These are phyloP conservation scores for Danio albolineatus DNA, from an alignment of 2,797 vertebrate species.

Conservation along the genomic window DNA sequence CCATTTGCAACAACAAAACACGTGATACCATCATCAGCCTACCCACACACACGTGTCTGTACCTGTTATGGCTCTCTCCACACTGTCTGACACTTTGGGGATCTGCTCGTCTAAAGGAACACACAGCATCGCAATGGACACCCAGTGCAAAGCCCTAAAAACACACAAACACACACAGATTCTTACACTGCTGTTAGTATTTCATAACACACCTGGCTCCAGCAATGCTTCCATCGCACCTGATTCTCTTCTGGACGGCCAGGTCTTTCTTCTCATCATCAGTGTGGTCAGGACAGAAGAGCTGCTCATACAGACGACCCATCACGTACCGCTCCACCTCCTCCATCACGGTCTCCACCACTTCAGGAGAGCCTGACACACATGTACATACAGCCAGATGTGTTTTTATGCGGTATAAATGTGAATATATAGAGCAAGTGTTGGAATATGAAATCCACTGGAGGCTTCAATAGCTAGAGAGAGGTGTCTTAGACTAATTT, in stretches of 20 bases:
- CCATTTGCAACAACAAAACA: no score
- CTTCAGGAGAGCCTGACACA: slow-evolving; percentile 74
- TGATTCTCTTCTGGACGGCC: slow-evolving; percentile 89
- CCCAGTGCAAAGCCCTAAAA: slow-evolving; percentile 92
- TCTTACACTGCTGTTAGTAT: background rate
- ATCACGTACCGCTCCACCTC: slow-evolving; percentile 96
- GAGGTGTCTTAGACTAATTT: no score
- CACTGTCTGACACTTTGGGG: slow-evolving; percentile 92
- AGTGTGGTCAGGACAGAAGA: slow-evolving; percentile 94
- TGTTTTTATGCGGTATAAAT: background rate
- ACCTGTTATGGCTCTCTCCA: slow-evolving; percentile 98
- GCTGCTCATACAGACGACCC: slow-evolving; percentile 93
- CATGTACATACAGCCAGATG: background rate
- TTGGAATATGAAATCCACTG: background rate
- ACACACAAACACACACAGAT: background rate
- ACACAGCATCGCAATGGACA: slow-evolving; percentile 92
- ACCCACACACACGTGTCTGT: slow-evolving; percentile 52
- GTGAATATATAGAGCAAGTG: background rate
- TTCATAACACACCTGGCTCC: background rate
- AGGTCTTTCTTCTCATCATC: slow-evolving; percentile 97
- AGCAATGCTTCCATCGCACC: slow-evolving; percentile 71
- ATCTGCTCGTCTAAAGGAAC: slow-evolving; percentile 94
- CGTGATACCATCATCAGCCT: no score
- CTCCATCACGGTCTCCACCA: slow-evolving; percentile 93
- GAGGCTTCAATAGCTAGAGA: background rate